These are phyloP conservation scores for Brienomyrus brachyistius DNA, from an alignment of 2,113 vertebrate species.

Conservation along the genomic window DNA sequence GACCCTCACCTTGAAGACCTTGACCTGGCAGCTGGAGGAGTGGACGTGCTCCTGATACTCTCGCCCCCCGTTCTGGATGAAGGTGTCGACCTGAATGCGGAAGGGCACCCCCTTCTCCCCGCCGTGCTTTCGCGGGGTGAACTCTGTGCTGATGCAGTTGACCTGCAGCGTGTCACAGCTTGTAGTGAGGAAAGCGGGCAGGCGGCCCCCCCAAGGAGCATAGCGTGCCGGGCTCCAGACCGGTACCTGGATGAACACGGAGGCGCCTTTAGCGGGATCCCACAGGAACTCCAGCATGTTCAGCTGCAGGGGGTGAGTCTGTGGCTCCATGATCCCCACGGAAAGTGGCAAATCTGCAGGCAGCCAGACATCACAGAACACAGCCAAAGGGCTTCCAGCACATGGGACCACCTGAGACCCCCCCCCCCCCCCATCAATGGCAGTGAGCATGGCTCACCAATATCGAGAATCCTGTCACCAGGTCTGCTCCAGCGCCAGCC, in stretches of 20 bases:
- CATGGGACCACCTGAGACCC: not conserved
- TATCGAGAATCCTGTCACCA: constrained; percentile 85
- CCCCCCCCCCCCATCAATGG: not conserved
- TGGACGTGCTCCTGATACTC: constrained; percentile 82
- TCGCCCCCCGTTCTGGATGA: constrained; percentile 73
- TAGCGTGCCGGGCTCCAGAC: not conserved
- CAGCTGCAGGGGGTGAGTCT: constrained; percentile 77
- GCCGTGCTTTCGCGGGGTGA: constrained; percentile 88
- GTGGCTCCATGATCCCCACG: constrained; percentile 81
- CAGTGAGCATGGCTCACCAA: constrained; percentile 62
- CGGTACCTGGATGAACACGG: constrained; percentile 85
- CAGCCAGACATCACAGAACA: constrained; percentile 28
- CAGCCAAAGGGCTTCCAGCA: not conserved
- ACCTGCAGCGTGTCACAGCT: constrained; percentile 57
- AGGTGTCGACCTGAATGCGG: constrained; percentile 85
- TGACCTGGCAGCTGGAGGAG: constrained; percentile 92
- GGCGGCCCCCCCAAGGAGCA: not conserved
- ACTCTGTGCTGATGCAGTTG: constrained; percentile 94
- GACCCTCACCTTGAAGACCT: constrained; percentile 86
- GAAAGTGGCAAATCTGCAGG: constrained; percentile 85
- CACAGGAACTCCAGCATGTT: constrained; percentile 91
- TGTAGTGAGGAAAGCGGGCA: not conserved
- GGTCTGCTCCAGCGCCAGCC: constrained; percentile 93
- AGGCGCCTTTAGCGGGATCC: constrained; percentile 80
- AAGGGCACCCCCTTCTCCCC: constrained; percentile 93